Percentiles rank a stretch among this genome's conserved stretches.
phyloP scores from a whole-genome alignment of 1,140 invertebrate species.

The Drosophila setifemur region DNA sequence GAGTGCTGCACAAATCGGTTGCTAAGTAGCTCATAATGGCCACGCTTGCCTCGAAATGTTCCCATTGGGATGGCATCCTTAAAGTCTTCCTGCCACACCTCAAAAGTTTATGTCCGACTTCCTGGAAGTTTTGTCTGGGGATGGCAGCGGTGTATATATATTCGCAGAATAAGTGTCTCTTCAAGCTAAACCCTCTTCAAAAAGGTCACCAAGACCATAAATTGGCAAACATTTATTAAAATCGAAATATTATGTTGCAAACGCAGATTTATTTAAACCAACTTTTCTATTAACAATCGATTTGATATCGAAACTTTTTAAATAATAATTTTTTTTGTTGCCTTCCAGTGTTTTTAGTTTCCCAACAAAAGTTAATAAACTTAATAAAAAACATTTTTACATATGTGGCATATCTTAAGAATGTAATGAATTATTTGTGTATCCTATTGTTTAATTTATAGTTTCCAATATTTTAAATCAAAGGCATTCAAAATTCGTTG shows the following conservation, averaged over 20 bases:
- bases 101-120: constrained; percentile 6
- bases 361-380: not conserved
- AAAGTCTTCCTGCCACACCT: not conserved
- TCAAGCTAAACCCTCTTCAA: not conserved
- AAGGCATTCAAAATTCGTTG: not conserved
- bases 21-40: constrained; percentile 57
- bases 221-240: too few species aligned
- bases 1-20: constrained; percentile 48
- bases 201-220: too few species aligned
- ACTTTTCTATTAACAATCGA: too few species aligned
- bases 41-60: constrained; percentile 28
- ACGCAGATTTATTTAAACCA: too few species aligned
- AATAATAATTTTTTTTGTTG: too few species aligned
- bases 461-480: not conserved
- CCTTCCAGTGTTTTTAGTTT: not conserved
- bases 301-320: too few species aligned
- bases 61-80: constrained; percentile 22
- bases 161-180: not conserved
- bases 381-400: not conserved
- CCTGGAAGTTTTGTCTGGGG: not conserved
- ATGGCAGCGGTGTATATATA: not conserved
- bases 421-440: too few species aligned
- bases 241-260: too few species aligned
- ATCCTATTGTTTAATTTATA: too few species aligned
- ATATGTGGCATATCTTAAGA: too few species aligned